Base-by-base conservation (phyloP, 1,140 invertebrate species). In the Sipha flava region DNA sequence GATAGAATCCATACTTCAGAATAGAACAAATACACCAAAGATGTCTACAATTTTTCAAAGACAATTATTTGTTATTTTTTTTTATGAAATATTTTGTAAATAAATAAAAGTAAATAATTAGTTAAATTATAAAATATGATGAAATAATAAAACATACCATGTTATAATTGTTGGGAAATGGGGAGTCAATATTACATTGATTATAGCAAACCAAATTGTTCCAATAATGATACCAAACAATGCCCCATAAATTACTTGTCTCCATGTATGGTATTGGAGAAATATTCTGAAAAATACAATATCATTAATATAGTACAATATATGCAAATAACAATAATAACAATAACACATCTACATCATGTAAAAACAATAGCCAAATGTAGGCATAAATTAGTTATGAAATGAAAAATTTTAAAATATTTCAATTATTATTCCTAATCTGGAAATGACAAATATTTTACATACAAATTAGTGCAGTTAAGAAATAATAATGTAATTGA, bases 141-240 rank as follows among this genome's bases (percentile, higher is more conserved):
- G 40, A 7, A 68, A 45, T 26, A 29, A n/a, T 68, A 29, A 29
- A 54, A 77, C 72, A 18, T 89, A 95, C 94, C 94, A 93, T 83
- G 92, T 90, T 40, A 93, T 93, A 82, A 97, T 88, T 83, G 91
- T 88, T 80, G 94, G 95, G 86, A 96, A 97, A 81, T 93, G 87
- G 80, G 94, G 94, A 81, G 94, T 95, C 73, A 96, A 88, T 75
- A 95, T 84, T 83, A 91, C 86, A 84, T 95, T 93, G 40, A 92
- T 93, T 47, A 94, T 84, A 75, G 88, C 85, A 87, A 95, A 95
- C 93, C 93, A 96, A 26, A 90, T 52, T 77, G 88, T 87, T 73
- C 91, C 93, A 84, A 92, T 87, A 64, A 91, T 79, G 62, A 89
- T 85, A 59, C 94, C 94, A 81, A 94, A 84, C 66, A 92, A 79